Base-by-base conservation (phyloP, 2,888 invertebrate species). In the Metacarcinus magister region DNA sequence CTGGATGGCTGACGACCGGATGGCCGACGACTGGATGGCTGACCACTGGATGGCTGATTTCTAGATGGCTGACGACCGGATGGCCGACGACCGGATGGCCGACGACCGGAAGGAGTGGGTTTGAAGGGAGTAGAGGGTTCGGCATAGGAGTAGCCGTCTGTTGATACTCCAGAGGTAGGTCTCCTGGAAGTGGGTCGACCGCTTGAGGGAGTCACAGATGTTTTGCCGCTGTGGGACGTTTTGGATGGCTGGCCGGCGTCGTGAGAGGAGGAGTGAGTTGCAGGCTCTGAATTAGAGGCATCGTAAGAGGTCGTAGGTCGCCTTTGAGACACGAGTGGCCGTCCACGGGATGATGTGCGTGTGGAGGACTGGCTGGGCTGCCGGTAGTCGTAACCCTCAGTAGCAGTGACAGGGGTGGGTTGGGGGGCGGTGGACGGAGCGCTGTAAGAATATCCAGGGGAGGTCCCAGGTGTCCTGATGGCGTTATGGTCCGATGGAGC, bases 361-460 rank as follows among this genome's bases (percentile, higher is more conserved):
- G 75, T 54, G 54, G 54, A 32, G 28, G 75, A 32, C 10, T 32
- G 87, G 3, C 87, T 13, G 1, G 92, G 92, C 13, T 13, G 13
- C 28, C 46, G 7, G 28, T 92, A 92, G 23, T 75, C 92, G 19
- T 95, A 54, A 19, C 90, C 90, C 39, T 95, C 90, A n/a, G 89
- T 92, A 28, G 90, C 54, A 3, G 96, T 92, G 19, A 89, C 54
- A 8, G 96, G 43, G 23, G 93, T 19, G 10, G 95, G 95, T 23
- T 75, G 43, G 10, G 94, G 13, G 28, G 54, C 92, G 44, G 94
- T 91, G 8, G 94, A 90, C 7, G 95, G 96, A n/a, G 96, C 89
- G 48, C 43, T 96, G 87, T 95, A 95, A 54, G 94, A 91, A 92
- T 96, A 96, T 43, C 94, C 95, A 48, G 92, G 92, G 19, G 54